Conservation (phyloP, 1,140 invertebrate species). For the Ladona fulva region DNA sequence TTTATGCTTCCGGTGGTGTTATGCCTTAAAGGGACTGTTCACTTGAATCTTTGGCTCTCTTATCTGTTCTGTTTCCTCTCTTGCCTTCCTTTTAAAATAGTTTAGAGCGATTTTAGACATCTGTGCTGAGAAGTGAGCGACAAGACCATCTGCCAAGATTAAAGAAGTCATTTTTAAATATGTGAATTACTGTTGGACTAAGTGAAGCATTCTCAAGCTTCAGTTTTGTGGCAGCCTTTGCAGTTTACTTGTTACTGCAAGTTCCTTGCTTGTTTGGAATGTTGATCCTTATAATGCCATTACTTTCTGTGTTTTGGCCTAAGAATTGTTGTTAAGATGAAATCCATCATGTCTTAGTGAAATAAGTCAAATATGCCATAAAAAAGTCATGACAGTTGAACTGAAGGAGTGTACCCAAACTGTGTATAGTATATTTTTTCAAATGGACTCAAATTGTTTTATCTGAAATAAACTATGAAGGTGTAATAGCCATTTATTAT, state of each 20-base stretch:
- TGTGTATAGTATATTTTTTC: slow-evolving; percentile 1
- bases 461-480: not conserved
- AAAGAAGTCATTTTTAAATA: not conserved
- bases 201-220: not conserved
- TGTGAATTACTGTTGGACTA: slow-evolving; percentile 1
- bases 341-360: not conserved
- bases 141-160: not conserved
- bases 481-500: not conserved
- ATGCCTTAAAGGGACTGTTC: not conserved
- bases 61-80: not conserved
- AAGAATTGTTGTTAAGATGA: not conserved
- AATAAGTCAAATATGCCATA: slow-evolving; percentile 7
- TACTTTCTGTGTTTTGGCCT: slow-evolving; percentile 5
- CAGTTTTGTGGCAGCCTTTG: not conserved
- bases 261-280: slow-evolving; percentile 9
- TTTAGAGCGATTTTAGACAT: not conserved
- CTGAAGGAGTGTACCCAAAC: not conserved
- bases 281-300: not conserved
- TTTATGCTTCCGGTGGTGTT: not conserved
- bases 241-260: not conserved
- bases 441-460: not conserved
- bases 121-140: not conserved
- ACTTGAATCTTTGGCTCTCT: slow-evolving; percentile 3
- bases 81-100: not conserved
- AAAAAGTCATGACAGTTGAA: slow-evolving; percentile 5